Evolutionary conservation across 2,113 vertebrate genomes (phyloP).

Genomic region (Isichthys henryi): DNA sequence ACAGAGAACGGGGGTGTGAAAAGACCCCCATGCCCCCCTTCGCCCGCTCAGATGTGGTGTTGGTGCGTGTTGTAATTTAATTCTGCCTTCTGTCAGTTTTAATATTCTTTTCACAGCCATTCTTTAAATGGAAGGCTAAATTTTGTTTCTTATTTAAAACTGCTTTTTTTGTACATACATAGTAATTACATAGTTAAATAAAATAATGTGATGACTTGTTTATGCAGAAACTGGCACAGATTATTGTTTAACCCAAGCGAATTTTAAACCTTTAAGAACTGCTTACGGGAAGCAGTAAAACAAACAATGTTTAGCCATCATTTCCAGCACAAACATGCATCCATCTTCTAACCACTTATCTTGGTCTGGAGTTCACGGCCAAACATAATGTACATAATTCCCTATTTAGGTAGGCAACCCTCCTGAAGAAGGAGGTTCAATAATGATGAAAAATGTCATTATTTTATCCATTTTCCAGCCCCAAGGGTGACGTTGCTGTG

Average conservation of each 20-base stretch:
- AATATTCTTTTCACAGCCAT: background rate
- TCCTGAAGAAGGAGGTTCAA: background rate
- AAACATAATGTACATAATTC: background rate
- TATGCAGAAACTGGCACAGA: background rate
- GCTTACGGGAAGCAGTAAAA: background rate
- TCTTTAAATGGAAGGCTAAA: background rate
- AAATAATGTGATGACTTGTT: background rate
- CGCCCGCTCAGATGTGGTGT: too few species aligned
- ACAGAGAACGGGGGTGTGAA: too few species aligned
- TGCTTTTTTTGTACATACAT: too few species aligned
- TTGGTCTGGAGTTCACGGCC: background rate
- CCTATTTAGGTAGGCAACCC: background rate
- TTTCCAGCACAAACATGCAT: background rate
- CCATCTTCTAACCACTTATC: background rate
- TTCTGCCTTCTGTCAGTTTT: background rate
- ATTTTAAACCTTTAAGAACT: background rate
- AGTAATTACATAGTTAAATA: background rate
- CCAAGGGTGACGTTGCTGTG: background rate
- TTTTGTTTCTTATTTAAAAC: background rate
- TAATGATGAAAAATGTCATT: background rate
- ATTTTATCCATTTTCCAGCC: background rate
- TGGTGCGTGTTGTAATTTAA: too few species aligned
- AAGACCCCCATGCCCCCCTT: too few species aligned
- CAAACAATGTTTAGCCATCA: background rate
- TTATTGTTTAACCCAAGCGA: background rate